These are phyloP conservation scores for Rhagoletis zephyria DNA, from an alignment of 1,140 invertebrate species.

Conservation along the genomic window DNA sequence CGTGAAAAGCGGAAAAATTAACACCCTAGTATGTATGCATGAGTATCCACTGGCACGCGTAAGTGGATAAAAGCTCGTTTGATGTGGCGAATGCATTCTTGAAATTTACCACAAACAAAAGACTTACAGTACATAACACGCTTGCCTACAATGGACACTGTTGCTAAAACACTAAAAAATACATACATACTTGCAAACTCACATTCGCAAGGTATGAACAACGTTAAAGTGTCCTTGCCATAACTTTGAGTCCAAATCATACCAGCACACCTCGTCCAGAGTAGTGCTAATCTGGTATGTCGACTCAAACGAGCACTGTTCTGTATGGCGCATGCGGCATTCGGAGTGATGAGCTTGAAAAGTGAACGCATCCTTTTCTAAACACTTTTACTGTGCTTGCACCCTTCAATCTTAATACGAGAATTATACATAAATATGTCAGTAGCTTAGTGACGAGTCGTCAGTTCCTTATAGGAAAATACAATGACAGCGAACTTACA, in stretches of 20 bases:
- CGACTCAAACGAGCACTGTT: not conserved
- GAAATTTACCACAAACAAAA: conserved; percentile 16
- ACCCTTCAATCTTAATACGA: not conserved
- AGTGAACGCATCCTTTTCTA: not conserved
- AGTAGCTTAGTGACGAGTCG: not conserved
- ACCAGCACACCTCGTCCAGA: not conserved
- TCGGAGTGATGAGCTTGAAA: not conserved
- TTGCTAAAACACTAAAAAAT: not conserved
- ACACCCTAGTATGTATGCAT: not conserved
- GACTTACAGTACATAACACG: not conserved
- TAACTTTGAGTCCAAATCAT: conserved; percentile 21
- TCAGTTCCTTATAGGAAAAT: not conserved
- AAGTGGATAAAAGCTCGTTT: conserved; percentile 46
- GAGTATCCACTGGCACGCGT: conserved; percentile 2
- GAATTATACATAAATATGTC: not conserved
- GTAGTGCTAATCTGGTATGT: conserved; percentile 18
- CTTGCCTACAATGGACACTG: conserved; percentile 13
- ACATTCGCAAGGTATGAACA: not conserved
- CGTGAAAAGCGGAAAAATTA: no score
- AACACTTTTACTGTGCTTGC: not conserved
- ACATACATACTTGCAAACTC: not conserved
- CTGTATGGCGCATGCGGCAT: not conserved
- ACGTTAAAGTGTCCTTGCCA: conserved; percentile 13
- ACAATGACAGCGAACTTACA: not conserved
- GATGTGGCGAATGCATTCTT: conserved; percentile 37